Evolutionary conservation across 2,113 vertebrate genomes (phyloP).

Genomic region (Phrynosoma platyrhinos): DNA sequence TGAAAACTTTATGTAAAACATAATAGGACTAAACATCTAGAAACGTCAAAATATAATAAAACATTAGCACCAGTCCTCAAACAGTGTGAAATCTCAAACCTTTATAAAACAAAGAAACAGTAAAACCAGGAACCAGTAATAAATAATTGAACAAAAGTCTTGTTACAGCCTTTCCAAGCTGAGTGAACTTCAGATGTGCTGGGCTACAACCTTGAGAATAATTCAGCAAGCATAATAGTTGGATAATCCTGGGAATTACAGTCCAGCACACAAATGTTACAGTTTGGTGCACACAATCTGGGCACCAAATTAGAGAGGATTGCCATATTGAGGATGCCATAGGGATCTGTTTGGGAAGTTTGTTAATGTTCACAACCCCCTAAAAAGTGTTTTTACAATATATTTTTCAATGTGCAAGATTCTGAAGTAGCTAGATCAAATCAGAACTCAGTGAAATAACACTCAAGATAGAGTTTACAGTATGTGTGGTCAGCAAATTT

Average conservation of each 20-base stretch:
- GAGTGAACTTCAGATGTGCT: no score
- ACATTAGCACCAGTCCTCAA: no score
- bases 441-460: neutral
- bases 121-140: neutral
- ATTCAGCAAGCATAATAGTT: no score
- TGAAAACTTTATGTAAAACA: no score
- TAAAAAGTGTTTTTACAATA: no score
- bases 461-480: neutral
- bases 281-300: no score
- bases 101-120: neutral
- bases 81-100: neutral
- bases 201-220: no score
- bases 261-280: neutral
- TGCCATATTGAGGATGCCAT: no score
- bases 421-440: neutral
- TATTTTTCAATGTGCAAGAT: neutral
- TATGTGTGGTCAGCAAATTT: neutral
- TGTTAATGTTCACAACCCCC: neutral
- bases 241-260: neutral
- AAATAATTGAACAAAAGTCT: neutral
- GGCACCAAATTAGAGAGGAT: no score
- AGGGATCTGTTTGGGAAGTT: neutral
- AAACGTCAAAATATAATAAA: no score
- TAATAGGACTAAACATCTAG: no score
- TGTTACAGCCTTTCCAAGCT: no score